Conservation (phyloP, 2,113 vertebrate species). For the Centropristis striata region DNA sequence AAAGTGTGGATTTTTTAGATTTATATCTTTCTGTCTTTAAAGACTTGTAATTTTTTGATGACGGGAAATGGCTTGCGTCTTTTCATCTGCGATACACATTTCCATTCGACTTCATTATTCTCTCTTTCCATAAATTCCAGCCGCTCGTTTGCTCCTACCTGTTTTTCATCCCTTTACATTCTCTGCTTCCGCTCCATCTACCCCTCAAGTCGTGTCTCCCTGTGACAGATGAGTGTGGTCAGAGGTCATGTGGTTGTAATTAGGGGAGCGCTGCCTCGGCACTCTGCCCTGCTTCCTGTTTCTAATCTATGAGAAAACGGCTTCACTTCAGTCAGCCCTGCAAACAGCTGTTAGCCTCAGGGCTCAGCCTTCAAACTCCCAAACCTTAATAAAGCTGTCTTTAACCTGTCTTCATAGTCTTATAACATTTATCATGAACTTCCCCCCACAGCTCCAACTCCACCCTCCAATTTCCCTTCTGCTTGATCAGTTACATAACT, state of each 20-base stretch:
- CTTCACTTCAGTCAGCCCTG: constrained; percentile 34
- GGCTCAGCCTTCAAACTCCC: constrained; percentile 41
- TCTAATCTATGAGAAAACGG: constrained; percentile 60
- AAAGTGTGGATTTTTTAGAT: constrained; percentile 1
- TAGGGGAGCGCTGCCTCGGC: constrained; percentile 55
- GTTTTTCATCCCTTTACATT: not conserved
- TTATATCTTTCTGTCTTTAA: constrained; percentile 23
- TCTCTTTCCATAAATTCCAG: not conserved
- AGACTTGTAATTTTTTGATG: not conserved
- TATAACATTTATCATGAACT: constrained; percentile 43
- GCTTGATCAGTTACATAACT: constrained; percentile 43
- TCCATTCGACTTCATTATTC: constrained; percentile 9
- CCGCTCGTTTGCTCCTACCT: not conserved
- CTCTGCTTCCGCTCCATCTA: not conserved
- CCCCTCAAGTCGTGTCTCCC: constrained; percentile 2
- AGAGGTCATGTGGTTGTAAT: constrained; percentile 69
- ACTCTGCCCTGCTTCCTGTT: constrained; percentile 65
- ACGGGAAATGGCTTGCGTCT: not conserved
- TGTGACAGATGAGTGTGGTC: constrained; percentile 57
- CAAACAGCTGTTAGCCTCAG: constrained; percentile 52
- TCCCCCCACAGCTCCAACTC: not conserved
- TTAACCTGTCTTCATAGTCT: constrained; percentile 52
- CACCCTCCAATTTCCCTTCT: constrained; percentile 30
- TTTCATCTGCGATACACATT: constrained; percentile 5
- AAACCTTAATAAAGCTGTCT: constrained; percentile 52